Percentiles rank a stretch among this genome's conserved stretches.
Conservation (phyloP, 2,888 invertebrate species). For the Spisula solida region DNA sequence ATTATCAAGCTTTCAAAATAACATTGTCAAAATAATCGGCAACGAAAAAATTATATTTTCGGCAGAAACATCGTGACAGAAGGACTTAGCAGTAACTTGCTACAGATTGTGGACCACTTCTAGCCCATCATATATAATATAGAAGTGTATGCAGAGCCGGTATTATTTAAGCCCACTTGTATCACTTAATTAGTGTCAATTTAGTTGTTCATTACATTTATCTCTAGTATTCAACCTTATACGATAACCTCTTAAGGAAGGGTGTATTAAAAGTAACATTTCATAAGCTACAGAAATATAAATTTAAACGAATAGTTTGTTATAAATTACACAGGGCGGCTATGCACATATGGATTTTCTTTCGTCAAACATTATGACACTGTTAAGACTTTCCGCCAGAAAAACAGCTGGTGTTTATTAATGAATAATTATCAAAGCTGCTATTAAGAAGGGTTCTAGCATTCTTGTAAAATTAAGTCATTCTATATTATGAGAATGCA, state of each 20-base stretch:
- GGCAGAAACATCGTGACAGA: not conserved
- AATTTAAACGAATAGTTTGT: not conserved
- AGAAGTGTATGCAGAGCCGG: not conserved
- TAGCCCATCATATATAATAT: not conserved
- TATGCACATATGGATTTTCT: not conserved
- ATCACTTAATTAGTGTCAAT: conserved; percentile 63
- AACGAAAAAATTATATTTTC: conserved; percentile 9
- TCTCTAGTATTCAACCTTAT: conserved; percentile 38
- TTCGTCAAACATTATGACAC: not conserved
- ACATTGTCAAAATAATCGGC: conserved; percentile 24
- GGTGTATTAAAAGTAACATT: not conserved
- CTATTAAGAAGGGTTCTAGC: not conserved
- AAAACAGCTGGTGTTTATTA: not conserved
- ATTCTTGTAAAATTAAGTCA: conserved; percentile 1
- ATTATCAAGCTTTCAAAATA: not conserved
- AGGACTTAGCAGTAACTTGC: not conserved
- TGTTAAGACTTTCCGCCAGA: not conserved
- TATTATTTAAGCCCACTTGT: conserved; percentile 28
- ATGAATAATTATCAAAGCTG: not conserved
- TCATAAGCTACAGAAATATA: not conserved
- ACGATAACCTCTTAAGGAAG: conserved; percentile 34
- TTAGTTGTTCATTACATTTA: conserved; percentile 55
- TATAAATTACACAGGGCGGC: not conserved
- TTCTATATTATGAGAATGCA: not conserved
- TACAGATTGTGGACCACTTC: not conserved